These are phyloP conservation scores for Ooceraea biroi DNA, from an alignment of 1,140 invertebrate species.

Conservation along the genomic window DNA sequence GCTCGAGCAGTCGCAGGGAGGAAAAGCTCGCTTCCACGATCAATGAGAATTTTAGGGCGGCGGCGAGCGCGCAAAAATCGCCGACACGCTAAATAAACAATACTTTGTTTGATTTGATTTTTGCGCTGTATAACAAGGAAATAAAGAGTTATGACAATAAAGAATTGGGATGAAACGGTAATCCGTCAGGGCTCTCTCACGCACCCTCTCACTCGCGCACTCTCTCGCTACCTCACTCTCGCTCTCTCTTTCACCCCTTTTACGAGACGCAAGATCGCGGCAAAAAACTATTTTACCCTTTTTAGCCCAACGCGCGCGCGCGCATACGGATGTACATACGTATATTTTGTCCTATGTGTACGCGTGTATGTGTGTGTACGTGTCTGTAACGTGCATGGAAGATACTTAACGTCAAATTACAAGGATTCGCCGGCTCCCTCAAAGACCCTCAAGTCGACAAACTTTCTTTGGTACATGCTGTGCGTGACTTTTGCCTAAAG, in stretches of 20 bases:
- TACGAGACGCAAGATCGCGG: constrained; percentile 41
- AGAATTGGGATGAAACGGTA: constrained; percentile 56
- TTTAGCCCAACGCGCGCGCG: background rate
- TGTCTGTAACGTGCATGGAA: constrained; percentile 29
- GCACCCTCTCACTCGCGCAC: constrained; percentile 2
- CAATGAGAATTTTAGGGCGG: constrained; percentile 47
- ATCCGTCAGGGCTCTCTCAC: constrained; percentile 7
- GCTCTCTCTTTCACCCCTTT: background rate
- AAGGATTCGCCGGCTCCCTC: background rate
- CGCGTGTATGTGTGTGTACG: background rate
- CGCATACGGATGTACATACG: background rate
- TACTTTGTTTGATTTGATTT: constrained; percentile 59
- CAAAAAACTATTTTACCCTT: constrained; percentile 39
- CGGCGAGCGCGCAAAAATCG: constrained; percentile 41
- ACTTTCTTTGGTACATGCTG: constrained; percentile 10
- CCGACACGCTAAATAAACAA: constrained; percentile 55
- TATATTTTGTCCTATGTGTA: background rate
- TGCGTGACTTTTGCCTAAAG: background rate
- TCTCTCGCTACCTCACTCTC: background rate
- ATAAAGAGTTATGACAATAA: constrained; percentile 60
- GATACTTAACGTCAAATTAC: constrained; percentile 24
- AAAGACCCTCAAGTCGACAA: constrained; percentile 11
- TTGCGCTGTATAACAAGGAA: constrained; percentile 55
- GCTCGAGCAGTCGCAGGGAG: constrained; percentile 14
- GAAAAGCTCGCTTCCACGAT: constrained; percentile 28